Base-by-base conservation (phyloP, 1,140 invertebrate species). In the Papilio dardanus region DNA sequence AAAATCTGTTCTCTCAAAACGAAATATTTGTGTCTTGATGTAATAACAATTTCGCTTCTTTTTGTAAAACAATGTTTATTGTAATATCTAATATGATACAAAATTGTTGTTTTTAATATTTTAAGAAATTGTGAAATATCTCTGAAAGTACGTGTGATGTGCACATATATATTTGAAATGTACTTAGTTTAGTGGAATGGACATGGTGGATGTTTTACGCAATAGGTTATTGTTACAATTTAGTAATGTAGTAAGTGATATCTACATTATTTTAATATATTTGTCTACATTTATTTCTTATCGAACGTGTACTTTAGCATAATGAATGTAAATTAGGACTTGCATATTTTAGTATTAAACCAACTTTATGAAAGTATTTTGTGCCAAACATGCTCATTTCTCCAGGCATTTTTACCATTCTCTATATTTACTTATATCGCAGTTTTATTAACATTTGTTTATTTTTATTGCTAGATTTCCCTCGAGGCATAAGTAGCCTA, bases 181-280 rank as follows among this genome's bases (percentile, higher is more conserved):
- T 80, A 81, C 74, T 76, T 82, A 80, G 79, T 77, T 78, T 78
- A 76, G 65, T 21, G 16, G 24, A 71, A 71, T 46, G 24, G 21
- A 79, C 79, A 76, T 79, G 68, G 75, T 79, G 80, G 68, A 73
- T 76, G 71, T 76, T 67, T 28, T 21, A 77, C 76, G 69, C 74
- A 76, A 75, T 75, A 62, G 54, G 73, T 74, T 77, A 73, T 58
- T 50, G 28, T 69, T 77, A 19, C 21, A 21, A 12, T 68, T 42
- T 42, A 71, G 28, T 28, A 21, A 37, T 37, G 33, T 69, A 69
- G 67, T 19, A 69, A 37, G 67, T 69, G 67, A 69, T 40, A 69
- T 21, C 42, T 46, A 46, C 42, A 46, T 46, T 46, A 46, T 46
- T 46, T 46, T 46, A 46, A 46, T 46, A 67, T 67, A 67, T 67